These are phyloP conservation scores for Nephila pilipes DNA, from an alignment of 1,140 invertebrate genomes.

Conservation along the genomic window DNA sequence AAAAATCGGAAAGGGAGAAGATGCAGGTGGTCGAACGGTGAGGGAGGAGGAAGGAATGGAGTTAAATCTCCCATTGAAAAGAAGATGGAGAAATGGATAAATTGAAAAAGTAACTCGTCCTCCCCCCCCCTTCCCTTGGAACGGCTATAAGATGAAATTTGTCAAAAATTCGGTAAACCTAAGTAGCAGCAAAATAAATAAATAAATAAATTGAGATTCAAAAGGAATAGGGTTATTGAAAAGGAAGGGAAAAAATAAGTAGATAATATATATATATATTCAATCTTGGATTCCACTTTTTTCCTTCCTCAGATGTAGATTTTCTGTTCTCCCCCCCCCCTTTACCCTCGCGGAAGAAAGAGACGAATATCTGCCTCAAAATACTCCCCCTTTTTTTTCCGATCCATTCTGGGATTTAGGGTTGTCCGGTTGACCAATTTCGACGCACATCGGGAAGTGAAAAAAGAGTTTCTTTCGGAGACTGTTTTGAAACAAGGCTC, in stretches of 20 bases:
- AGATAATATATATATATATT: background rate
- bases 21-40: slow-evolving; percentile 6
- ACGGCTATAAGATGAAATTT: slow-evolving; percentile 51
- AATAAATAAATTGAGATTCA: slow-evolving; percentile 19
- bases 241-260: slow-evolving; percentile 8
- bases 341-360: background rate
- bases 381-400: background rate
- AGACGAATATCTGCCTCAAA: background rate
- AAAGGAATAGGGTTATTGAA: slow-evolving; percentile 40
- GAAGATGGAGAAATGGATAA: slow-evolving; percentile 64
- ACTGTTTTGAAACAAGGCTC: no score
- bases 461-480: no score
- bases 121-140: background rate
- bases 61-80: slow-evolving; percentile 56
- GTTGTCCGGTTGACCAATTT: background rate
- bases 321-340: background rate
- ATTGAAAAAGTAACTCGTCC: slow-evolving; percentile 70
- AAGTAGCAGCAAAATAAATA: slow-evolving; percentile 58
- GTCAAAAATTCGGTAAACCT: slow-evolving; percentile 68
- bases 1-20: background rate
- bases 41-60: slow-evolving; percentile 23
- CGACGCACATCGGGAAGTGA: background rate
- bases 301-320: slow-evolving; percentile 40
- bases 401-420: background rate
- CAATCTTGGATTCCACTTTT: slow-evolving; percentile 55